Evolutionary conservation across 2,113 vertebrate species (phyloP).

Genomic region (Dasyprocta punctata): DNA sequence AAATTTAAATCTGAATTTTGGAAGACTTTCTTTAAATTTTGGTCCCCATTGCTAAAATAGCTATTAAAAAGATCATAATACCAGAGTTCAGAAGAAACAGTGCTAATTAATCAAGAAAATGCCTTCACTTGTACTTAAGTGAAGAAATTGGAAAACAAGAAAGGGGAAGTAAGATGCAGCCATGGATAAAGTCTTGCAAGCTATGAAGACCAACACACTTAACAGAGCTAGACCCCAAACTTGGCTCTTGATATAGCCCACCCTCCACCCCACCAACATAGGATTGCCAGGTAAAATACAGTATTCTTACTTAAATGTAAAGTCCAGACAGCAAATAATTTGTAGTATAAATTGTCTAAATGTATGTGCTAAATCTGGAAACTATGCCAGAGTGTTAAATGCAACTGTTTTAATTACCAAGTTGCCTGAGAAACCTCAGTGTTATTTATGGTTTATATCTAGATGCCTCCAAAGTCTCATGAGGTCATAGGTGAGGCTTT

Average conservation of each 20-base stretch:
- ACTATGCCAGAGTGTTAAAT: not conserved
- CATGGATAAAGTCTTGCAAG: not conserved
- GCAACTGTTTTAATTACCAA: not conserved
- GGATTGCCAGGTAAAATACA: constrained; percentile 1
- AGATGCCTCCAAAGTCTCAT: not conserved
- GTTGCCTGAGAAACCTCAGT: not conserved
- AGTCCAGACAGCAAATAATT: constrained; percentile 2
- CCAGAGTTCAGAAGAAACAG: not conserved
- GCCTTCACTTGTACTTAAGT: not conserved
- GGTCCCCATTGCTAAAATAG: not conserved
- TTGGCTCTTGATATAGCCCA: not conserved
- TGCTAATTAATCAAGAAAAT: not conserved
- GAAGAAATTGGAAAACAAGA: not conserved
- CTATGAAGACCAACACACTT: not conserved
- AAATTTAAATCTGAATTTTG: not conserved
- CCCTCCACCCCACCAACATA: not conserved
- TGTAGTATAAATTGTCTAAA: not conserved
- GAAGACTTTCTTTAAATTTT: not conserved
- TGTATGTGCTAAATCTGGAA: not conserved
- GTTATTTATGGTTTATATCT: not conserved
- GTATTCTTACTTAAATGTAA: not conserved
- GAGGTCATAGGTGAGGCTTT: not conserved
- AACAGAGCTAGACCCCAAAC: not conserved
- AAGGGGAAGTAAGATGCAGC: not conserved
- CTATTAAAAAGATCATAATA: not conserved